A percentile compares a stretch with the other conserved stretches of the same genome.
phyloP scores from a whole-genome alignment of 2,113 vertebrate genomes.

The Conger conger region DNA sequence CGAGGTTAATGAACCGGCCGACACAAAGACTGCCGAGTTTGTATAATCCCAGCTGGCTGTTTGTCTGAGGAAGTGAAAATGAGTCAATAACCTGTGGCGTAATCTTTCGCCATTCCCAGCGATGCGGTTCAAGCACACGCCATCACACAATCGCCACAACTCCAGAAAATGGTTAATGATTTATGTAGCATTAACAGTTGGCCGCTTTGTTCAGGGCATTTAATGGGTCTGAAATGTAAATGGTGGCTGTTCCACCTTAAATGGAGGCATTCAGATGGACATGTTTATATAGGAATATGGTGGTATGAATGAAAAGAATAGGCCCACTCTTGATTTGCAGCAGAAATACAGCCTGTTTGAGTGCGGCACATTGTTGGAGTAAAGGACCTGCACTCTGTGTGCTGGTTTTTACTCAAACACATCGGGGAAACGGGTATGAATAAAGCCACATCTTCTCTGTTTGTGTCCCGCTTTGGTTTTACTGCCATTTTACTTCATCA shows the following conservation, averaged over 20 bases:
- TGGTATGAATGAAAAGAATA: neutral
- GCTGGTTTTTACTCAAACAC: neutral
- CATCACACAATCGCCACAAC: neutral
- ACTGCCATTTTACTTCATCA: neutral
- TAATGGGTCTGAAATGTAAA: slow-evolving; percentile 14
- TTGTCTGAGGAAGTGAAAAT: neutral
- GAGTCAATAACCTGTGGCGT: neutral
- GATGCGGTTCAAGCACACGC: neutral
- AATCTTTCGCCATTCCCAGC: neutral
- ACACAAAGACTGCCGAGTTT: neutral
- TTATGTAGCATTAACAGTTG: slow-evolving; percentile 21
- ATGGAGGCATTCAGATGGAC: neutral
- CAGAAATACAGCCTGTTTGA: neutral
- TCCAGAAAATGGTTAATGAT: slow-evolving; percentile 48
- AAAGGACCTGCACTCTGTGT: neutral
- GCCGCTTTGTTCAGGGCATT: slow-evolving; percentile 19
- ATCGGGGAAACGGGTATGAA: neutral
- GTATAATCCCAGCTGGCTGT: neutral
- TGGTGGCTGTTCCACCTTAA: slow-evolving; percentile 18
- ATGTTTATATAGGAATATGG: neutral
- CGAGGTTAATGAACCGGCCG: neutral
- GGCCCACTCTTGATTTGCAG: neutral
- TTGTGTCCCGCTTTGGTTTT: neutral
- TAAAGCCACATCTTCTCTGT: no score
- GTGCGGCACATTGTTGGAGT: neutral